Conservation (phyloP, 2,113 vertebrate genomes). For the Macrotis lagotis region DNA sequence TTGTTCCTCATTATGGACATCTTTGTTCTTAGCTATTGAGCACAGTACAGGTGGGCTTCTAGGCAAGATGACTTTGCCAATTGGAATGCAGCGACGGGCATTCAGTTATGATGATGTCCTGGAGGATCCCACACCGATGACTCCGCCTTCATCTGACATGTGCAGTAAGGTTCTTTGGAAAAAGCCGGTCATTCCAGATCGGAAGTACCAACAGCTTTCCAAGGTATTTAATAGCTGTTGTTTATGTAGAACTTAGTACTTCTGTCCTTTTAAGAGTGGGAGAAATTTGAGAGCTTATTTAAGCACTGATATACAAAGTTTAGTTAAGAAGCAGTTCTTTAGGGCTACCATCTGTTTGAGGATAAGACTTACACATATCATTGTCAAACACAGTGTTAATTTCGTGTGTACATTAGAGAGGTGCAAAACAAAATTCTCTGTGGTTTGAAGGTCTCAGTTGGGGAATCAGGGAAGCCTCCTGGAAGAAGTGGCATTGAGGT, state of each 20-base stretch:
- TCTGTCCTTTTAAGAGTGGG: neutral
- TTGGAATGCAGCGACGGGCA: conserved; percentile 86
- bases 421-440: neutral
- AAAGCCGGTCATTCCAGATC: conserved; percentile 91
- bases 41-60: conserved; percentile 80
- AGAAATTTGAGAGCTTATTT: neutral
- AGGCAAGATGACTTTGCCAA: conserved; percentile 87
- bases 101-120: conserved; percentile 93
- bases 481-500: neutral
- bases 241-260: neutral
- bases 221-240: conserved; percentile 84
- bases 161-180: conserved; percentile 86
- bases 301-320: too few relatives aligned
- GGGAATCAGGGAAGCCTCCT: neutral
- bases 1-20: conserved; percentile 55
- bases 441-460: neutral
- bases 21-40: conserved; percentile 85
- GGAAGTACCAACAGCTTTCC: conserved; percentile 88
- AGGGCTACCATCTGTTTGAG: neutral
- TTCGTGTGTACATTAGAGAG: neutral
- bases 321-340: neutral
- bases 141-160: conserved; percentile 91
- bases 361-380: neutral
- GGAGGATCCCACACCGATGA: conserved; percentile 88
- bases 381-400: neutral